Base-by-base conservation (phyloP, 2,797 vertebrate species). In the Apogon hyalosoma region DNA sequence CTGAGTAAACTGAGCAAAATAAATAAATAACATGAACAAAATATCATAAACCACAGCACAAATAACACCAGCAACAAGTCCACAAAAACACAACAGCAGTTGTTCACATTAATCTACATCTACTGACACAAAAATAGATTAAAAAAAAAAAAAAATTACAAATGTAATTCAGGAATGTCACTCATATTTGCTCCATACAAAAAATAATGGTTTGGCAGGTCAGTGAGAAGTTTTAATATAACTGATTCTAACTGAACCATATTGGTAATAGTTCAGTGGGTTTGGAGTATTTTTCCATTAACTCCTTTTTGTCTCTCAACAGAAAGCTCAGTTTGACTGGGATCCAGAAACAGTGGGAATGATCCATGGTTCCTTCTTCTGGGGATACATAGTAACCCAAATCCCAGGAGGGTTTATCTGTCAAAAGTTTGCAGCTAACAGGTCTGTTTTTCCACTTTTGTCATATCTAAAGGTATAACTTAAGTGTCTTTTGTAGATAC, bases 281-380 rank as follows among this genome's bases (percentile, higher is more conserved):
- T 56, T 3, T 28, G 16, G 21, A 24, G 21, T 31, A 10, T 51
- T 42, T n/a, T 11, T 21, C 8, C 6, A 24, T 11, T 3, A 18
- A 2, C 9, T 58, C 11, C 33, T 15, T 43, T 62, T 2, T 72
- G 13, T 70, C 43, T 76, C 52, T 43, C 18, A 7, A 66, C 90
- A 98, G 97, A 94, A 90, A 87, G 94, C 97, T 33, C 95, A 96
- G 89, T 98, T 98, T 83, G 90, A 86, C 82, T 98, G 96, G 96
- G 95, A 97, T 77, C 96, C 97, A 1, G 96, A 98, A 83, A 97
- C 96, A 0, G 96, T 98, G 61, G 97, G 96, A 57, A 94, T 98
- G 94, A 97, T 98, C 67, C 97, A 98, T 1, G 96, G 96, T 12
- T 98, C 96, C 3, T 97, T 97, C 88, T 98, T 98, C 90, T 98